These are phyloP conservation scores for Hormaphis cornu DNA, from an alignment of 1,140 invertebrate species.

Conservation along the genomic window DNA sequence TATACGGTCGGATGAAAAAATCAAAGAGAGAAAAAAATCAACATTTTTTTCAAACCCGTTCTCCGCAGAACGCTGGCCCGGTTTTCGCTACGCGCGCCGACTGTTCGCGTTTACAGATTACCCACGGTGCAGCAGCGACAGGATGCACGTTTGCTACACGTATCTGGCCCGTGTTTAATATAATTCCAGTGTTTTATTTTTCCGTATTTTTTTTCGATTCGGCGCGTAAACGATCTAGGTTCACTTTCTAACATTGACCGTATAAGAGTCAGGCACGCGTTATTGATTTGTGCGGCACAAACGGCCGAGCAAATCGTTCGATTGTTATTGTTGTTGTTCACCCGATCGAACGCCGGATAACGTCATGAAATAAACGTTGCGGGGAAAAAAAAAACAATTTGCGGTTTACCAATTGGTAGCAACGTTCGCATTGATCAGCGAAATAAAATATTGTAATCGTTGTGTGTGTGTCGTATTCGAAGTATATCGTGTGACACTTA, in stretches of 20 bases:
- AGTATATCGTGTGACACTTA: too few relatives aligned
- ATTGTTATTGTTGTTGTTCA: too few relatives aligned
- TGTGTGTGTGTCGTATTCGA: too few relatives aligned
- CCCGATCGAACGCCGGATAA: too few relatives aligned
- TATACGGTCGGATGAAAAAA: neutral
- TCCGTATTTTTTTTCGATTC: slow-evolving; percentile 8
- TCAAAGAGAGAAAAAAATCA: neutral
- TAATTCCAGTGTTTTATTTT: slow-evolving; percentile 19
- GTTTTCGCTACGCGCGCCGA: neutral
- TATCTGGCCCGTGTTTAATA: slow-evolving; percentile 6
- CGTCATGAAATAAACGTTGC: too few relatives aligned
- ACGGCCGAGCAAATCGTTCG: too few relatives aligned
- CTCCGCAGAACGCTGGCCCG: neutral
- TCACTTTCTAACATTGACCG: slow-evolving; percentile 5
- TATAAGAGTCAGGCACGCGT: neutral
- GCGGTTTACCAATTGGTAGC: too few relatives aligned
- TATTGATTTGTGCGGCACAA: too few relatives aligned
- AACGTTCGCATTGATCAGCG: too few relatives aligned
- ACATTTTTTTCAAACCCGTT: slow-evolving; percentile 1
- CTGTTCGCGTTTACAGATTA: slow-evolving; percentile 7
- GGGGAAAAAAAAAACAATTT: too few relatives aligned
- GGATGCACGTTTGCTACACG: slow-evolving; percentile 7
- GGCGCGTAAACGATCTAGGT: neutral
- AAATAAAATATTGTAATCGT: too few relatives aligned
- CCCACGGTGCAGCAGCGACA: slow-evolving; percentile 10